Base-by-base conservation (phyloP, 2,113 vertebrate genomes). In the Penelope pileata region DNA sequence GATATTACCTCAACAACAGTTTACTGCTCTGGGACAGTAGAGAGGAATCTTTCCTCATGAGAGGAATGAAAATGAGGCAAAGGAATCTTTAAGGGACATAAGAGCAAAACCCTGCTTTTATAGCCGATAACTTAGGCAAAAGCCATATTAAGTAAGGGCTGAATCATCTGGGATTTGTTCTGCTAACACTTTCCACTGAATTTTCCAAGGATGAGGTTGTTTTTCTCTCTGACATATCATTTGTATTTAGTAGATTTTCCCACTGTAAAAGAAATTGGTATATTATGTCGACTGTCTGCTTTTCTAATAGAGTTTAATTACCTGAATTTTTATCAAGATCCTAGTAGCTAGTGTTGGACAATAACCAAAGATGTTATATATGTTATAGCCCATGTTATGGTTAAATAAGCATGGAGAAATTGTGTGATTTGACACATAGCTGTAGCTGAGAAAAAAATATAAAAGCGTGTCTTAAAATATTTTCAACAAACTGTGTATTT, bases 131-230 rank as follows among this genome's bases (percentile, higher is more conserved):
- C 13, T 73, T 45, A 30, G 38, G 10, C 53, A 88, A 74, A 77
- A 26, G 22, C 11, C 23, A 26, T 1, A 9, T 77, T n/a, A 54
- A 76, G 0, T 32, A 73, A 73, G 34, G 23, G 3, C 8, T 79
- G 7, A 16, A 6, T 64, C 43, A 75, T 83, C 3, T 47, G 18
- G 2, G 1, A 1, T 13, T 78, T 56, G 18, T 54, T 67, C 66
- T 50, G 16, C 51, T 77, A 78, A 94, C 47, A 47, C 4, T 97
- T 94, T 89, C 90, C 93, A 34, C 8, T 69, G 86, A 77, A 40
- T 84, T 92, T 88, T 66, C 79, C 45, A 68, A 91, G 66, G 60
- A 84, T 78, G 54, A 88, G 53, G 48, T 16, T 32, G 2, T 59
- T 90, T 93, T 89, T 45, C 45, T 40, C 19, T 59, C 54, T 47